Evolutionary conservation across 2,113 vertebrate genomes (phyloP).

Genomic region (Bothrops jararaca): DNA sequence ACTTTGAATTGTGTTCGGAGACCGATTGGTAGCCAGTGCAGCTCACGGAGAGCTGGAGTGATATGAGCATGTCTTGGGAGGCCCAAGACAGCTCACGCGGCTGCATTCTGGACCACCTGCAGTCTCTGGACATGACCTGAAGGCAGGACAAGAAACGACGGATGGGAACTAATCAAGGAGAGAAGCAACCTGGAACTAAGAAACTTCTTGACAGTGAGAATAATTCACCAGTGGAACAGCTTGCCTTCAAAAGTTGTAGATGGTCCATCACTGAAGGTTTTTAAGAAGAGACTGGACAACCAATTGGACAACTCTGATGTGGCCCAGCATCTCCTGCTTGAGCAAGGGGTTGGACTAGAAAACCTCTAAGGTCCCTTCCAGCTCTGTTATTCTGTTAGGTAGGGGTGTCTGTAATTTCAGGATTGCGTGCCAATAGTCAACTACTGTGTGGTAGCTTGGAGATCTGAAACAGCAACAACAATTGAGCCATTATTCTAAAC

Average conservation of each 20-base stretch:
- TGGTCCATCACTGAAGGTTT: background rate
- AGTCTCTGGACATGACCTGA: too few relatives aligned
- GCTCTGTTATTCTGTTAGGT: background rate
- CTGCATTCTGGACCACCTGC: too few relatives aligned
- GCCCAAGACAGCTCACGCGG: too few relatives aligned
- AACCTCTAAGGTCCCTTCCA: background rate
- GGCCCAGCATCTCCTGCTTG: too few relatives aligned
- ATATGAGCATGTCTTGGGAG: too few relatives aligned
- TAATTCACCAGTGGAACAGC: background rate
- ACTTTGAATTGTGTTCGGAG: too few relatives aligned
- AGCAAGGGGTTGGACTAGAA: background rate
- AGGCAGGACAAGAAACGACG: background rate
- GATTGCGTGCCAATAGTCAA: background rate
- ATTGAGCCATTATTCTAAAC: background rate
- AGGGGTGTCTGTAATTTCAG: background rate
- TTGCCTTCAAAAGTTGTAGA: background rate
- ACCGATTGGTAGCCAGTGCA: too few relatives aligned
- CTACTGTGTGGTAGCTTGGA: background rate
- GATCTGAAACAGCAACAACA: background rate
- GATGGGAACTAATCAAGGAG: background rate
- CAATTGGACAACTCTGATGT: background rate
- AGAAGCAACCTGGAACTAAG: background rate
- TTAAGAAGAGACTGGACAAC: background rate
- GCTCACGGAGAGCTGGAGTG: too few relatives aligned
- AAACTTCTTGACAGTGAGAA: background rate